Conservation (phyloP, 2,113 vertebrate species). For the Cepphus grylle region DNA sequence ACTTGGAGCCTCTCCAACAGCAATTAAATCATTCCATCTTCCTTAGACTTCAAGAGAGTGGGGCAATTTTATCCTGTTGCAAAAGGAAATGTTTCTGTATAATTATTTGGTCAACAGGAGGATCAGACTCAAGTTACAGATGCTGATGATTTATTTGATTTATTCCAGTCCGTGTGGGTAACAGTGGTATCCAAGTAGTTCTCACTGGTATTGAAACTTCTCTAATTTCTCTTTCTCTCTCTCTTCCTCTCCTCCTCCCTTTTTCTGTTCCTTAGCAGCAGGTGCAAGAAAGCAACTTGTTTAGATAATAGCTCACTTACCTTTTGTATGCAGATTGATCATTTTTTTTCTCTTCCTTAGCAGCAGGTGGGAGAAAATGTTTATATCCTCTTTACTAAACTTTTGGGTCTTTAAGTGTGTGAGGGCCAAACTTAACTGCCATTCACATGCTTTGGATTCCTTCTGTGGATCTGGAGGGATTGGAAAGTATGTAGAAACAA, state of each 20-base stretch:
- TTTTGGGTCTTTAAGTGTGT: not conserved
- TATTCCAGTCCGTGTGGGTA: not conserved
- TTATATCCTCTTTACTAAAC: not conserved
- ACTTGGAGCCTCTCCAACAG: constrained; percentile 1
- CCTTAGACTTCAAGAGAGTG: not conserved
- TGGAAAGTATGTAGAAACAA: not conserved
- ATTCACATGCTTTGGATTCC: not conserved
- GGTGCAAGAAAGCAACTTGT: not conserved
- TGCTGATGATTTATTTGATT: not conserved
- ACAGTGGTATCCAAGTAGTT: not conserved
- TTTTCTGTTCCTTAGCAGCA: not conserved
- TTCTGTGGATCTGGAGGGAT: not conserved
- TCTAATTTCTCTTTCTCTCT: not conserved
- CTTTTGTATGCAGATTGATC: not conserved
- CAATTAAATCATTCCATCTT: constrained; percentile 3
- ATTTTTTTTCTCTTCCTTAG: not conserved
- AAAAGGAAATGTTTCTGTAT: not conserved
- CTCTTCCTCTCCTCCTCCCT: not conserved
- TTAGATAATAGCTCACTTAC: not conserved
- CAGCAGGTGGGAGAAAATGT: not conserved
- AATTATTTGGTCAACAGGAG: constrained; percentile 1
- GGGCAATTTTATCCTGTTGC: not conserved
- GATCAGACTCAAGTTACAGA: not conserved
- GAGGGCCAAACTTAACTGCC: not conserved
- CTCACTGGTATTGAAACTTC: not conserved